A percentile compares a stretch with the other conserved stretches of the same genome.
Conservation (phyloP, 2,888 invertebrate genomes). For the Osmoderma eremita region DNA sequence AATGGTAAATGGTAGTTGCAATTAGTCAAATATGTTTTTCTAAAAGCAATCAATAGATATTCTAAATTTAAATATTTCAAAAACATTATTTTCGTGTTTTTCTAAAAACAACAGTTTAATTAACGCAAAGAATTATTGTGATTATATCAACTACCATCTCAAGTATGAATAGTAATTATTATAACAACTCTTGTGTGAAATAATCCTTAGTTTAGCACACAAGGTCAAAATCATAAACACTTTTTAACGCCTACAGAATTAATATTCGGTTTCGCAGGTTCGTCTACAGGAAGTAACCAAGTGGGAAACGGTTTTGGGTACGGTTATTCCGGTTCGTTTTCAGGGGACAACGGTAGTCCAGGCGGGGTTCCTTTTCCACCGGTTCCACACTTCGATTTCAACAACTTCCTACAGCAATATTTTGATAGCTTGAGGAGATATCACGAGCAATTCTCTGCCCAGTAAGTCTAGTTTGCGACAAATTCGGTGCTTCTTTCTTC, state of each 20-base stretch:
- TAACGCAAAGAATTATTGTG: too few species aligned
- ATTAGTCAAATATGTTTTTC: too few species aligned
- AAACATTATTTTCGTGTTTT: too few species aligned
- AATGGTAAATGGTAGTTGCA: too few species aligned
- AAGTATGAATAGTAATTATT: too few species aligned
- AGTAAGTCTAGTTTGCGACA: conserved; percentile 50
- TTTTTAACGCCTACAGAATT: not conserved
- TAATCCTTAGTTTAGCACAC: conserved; percentile 1
- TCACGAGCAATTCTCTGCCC: conserved; percentile 54
- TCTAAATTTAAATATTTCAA: too few species aligned
- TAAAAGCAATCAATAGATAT: too few species aligned
- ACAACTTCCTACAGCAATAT: conserved; percentile 49
- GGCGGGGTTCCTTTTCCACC: conserved; percentile 40
- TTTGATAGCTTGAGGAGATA: conserved; percentile 54
- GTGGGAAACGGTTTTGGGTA: conserved; percentile 44
- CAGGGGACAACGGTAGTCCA: conserved; percentile 35
- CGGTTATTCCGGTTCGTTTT: conserved; percentile 42
- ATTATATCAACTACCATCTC: conserved; percentile 21
- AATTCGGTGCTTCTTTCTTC: conserved; percentile 9
- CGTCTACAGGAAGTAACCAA: conserved; percentile 41
- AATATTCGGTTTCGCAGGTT: conserved; percentile 36
- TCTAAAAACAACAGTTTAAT: too few species aligned
- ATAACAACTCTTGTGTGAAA: conserved; percentile 11
- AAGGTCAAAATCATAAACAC: conserved; percentile 14
- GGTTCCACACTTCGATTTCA: conserved; percentile 48